phyloP scores from a whole-genome alignment of 2,797 vertebrate species.

The Acrossocheilus wenchowensis region DNA sequence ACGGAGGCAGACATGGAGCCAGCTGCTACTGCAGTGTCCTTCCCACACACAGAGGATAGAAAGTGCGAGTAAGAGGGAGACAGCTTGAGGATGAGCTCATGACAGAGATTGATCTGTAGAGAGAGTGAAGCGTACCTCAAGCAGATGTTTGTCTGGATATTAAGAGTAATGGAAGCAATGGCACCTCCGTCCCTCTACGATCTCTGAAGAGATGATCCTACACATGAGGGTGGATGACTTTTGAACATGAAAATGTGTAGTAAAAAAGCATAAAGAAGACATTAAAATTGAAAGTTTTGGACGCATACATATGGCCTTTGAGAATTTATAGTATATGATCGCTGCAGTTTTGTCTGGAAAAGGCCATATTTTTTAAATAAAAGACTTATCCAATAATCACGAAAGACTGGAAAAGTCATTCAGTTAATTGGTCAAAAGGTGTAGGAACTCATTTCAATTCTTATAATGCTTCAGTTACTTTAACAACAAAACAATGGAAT shows the following conservation, averaged over 20 bases:
- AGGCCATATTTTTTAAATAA: not conserved
- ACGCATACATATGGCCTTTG: not conserved
- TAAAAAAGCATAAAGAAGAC: not conserved
- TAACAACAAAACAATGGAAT: not conserved
- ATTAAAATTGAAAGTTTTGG: not conserved
- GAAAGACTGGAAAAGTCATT: not conserved
- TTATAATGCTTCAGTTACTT: not conserved
- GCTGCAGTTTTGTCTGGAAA: not conserved
- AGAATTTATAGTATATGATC: not conserved
- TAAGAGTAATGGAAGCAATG: constrained; percentile 72
- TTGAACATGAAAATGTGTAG: not conserved
- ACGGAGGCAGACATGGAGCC: constrained; percentile 2
- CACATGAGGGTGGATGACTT: constrained; percentile 34
- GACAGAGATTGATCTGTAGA: constrained; percentile 76
- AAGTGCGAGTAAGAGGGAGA: constrained; percentile 18
- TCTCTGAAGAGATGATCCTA: constrained; percentile 61
- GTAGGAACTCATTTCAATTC: not conserved
- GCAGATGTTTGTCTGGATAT: constrained; percentile 76
- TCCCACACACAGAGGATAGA: constrained; percentile 39
- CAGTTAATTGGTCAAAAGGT: not conserved
- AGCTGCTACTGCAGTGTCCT: constrained; percentile 48
- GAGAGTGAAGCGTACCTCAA: constrained; percentile 71
- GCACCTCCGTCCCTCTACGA: constrained; percentile 62
- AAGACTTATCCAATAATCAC: not conserved
- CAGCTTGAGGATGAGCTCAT: constrained; percentile 65